Evolutionary conservation across 2,113 vertebrate genomes (phyloP), one percentile per base, ranked within the genome.

Genomic region (Hemibagrus wyckioides): DNA sequence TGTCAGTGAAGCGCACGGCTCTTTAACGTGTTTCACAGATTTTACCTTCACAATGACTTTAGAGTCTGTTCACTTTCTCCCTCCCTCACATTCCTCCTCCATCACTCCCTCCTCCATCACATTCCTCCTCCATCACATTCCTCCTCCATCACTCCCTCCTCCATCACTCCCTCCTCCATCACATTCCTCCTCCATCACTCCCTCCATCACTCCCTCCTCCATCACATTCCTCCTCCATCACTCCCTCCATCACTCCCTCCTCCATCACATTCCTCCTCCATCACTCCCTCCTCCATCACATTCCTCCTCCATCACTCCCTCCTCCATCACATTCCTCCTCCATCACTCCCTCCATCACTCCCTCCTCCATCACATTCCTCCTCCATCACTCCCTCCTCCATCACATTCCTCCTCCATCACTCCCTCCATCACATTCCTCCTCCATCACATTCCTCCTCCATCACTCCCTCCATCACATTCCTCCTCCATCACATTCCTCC

Each of bases 11-110:
- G 36, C 9, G 10, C 44, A 44, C 50, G 25, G 25, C 61, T 11
- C 73, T 80, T 41, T 71, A 71, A 85, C 71, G 80, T 59, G 33
- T 80, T 80, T 88, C 86, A 33, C 86, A 89, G 81, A 85, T 83
- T 73, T 48, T n/a, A 21, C 59, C 39, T 13, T 25, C 39, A 44
- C 8, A 75, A 75, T 75, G 71, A 75, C 21, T 75, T 75, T 75
- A 44, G 44, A 28, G 39, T 1, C 39, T 75, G 39, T 75, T 75
- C 39, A 75, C 71, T 44, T 75, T 25, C 71, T 69, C 1, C 67
- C 30, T 71, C 67, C 33, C 36, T 39, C 67, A 71, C 67, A 33
- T 61, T 28, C 59, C 4, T 2, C 2, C 54, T 56, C 11, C 14
- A 56, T 14, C 57, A 25, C 57, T 61, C 59, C 8, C 59, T 9